Conservation (phyloP, 2,888 invertebrate genomes). For the Halictus ligatus region DNA sequence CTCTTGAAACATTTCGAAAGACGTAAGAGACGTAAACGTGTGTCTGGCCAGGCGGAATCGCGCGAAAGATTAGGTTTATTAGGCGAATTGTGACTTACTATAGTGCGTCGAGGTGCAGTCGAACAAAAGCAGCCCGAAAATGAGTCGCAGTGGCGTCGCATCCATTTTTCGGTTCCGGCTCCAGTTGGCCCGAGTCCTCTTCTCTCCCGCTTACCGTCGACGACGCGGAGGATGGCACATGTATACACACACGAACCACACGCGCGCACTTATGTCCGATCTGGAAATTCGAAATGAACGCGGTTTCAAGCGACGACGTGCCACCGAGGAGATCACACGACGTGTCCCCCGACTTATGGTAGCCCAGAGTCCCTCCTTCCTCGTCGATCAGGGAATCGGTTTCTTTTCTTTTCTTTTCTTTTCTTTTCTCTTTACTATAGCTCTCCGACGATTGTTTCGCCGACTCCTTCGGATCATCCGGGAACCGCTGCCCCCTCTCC, state of each 20-base stretch:
- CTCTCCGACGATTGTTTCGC: neutral
- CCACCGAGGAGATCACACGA: constrained; percentile 17
- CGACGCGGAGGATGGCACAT: constrained; percentile 65
- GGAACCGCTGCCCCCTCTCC: neutral
- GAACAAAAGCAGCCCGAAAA: constrained; percentile 78
- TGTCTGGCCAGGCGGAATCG: too few relatives aligned
- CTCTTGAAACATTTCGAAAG: too few relatives aligned
- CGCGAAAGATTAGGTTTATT: neutral
- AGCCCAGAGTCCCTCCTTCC: neutral
- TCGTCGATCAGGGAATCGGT: constrained; percentile 13
- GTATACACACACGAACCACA: constrained; percentile 73
- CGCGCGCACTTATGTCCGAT: constrained; percentile 80
- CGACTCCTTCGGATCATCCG: constrained; percentile 23
- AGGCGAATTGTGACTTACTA: constrained; percentile 74
- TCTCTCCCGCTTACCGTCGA: constrained; percentile 63
- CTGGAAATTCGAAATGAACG: constrained; percentile 74
- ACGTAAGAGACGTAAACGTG: too few relatives aligned
- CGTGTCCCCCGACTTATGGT: neutral
- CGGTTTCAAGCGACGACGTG: constrained; percentile 38
- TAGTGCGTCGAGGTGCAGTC: constrained; percentile 73
- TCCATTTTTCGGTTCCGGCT: constrained; percentile 74
- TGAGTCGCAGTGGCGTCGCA: constrained; percentile 74
- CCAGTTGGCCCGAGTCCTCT: constrained; percentile 66
- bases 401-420: constrained; percentile 18
- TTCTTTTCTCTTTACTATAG: neutral